Evolutionary conservation across 2,797 vertebrate genomes (phyloP).

Genomic region (Eidolon dupreanum): DNA sequence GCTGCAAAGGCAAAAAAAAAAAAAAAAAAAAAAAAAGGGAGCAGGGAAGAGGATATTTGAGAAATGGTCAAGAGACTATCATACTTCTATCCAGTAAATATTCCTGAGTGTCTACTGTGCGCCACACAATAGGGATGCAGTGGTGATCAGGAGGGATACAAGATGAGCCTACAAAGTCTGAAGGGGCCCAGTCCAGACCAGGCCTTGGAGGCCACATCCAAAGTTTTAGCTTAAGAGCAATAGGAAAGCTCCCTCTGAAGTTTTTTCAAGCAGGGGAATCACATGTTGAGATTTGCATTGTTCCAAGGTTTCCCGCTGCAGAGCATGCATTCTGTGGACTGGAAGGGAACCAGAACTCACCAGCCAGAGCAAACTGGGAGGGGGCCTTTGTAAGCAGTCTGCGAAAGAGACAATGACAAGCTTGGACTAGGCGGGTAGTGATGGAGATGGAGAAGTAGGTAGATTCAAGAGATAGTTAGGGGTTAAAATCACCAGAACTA

Average conservation of each 20-base stretch:
- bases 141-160: neutral
- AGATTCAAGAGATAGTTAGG: neutral
- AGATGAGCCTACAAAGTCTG: neutral
- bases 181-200: neutral
- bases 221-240: slow-evolving; percentile 30
- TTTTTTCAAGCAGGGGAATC: slow-evolving; percentile 12
- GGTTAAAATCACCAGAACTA: neutral
- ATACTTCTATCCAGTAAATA: neutral
- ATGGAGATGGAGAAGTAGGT: neutral
- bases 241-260: slow-evolving; percentile 23
- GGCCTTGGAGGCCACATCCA: neutral
- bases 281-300: neutral
- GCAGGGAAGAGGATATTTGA: neutral
- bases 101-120: neutral
- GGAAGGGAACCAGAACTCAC: neutral
- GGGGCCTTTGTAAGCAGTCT: neutral
- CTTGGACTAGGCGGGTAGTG: neutral
- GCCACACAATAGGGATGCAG: neutral
- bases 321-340: neutral
- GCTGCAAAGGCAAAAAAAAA: neutral
- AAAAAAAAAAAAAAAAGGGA: neutral
- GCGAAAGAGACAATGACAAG: neutral
- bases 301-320: slow-evolving; percentile 3
- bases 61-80: neutral
- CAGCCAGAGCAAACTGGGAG: neutral